Base-by-base conservation (phyloP, 2,888 invertebrate species). In the Ectemnius lituratus region DNA sequence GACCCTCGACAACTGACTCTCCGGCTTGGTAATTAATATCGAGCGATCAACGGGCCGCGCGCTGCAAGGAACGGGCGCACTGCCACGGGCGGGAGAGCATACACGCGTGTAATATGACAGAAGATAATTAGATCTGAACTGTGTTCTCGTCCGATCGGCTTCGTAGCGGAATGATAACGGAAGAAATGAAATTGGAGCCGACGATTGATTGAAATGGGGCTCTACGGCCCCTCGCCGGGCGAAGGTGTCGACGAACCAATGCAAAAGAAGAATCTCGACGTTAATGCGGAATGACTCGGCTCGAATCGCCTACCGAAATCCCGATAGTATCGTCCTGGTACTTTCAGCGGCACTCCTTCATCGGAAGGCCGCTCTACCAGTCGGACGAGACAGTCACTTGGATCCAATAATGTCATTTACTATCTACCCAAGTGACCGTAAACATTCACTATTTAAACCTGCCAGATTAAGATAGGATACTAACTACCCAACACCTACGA, bases 231-330 rank as follows among this genome's bases (percentile, higher is more conserved):
- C 16, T 52, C 52, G 70, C 69, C 63, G 73, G 60, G 80, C 63
- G 70, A 75, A 74, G 45, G 75, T 72, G 71, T 63, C 46, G 66
- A 59, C 37, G 46, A 73, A 79, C 61, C 80, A 80, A 82, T 82
- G 82, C 83, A 66, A 84, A 75, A 79, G 75, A 77, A 69, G 78
- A 76, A 70, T 73, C 68, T 66, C 70, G 74, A 72, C 76, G 85
- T 84, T 85, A 79, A 78, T 80, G 78, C 57, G 67, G 73, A 82
- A 74, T 84, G 85, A 84, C 83, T 85, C 83, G 81, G 84, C 84
- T 27, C 3, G 66, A 61, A 71, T 81, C 65, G 61, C 61, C 70
- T 58, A 58, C 63, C 68, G 76, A 77, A 73, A 71, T 75, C 60
- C 58, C 80, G 76, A 78, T 78, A 76, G 70, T 64, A 78, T 78